Evolutionary conservation across 2,888 invertebrate species (phyloP).

Genomic region (Volucella zonaria): DNA sequence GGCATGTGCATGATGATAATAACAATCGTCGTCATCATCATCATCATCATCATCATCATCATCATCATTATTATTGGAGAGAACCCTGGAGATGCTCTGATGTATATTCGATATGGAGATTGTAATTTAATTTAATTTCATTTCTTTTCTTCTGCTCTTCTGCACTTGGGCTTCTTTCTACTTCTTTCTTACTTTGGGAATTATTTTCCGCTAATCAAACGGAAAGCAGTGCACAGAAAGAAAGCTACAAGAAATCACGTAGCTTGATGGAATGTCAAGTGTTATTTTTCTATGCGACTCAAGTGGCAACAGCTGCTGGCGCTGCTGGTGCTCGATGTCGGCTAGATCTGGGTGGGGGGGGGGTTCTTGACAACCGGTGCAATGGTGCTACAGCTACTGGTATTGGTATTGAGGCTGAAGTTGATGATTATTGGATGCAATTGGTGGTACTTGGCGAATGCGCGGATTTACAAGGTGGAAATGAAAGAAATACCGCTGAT

Average conservation of each 20-base stretch:
- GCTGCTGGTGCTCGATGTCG: background rate
- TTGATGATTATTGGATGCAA: slow-evolving; percentile 5
- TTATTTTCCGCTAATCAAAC: slow-evolving; percentile 45
- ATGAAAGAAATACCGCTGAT: slow-evolving; percentile 4
- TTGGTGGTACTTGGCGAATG: slow-evolving; percentile 2
- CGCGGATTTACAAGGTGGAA: slow-evolving; percentile 8
- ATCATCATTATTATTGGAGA: slow-evolving; percentile 22
- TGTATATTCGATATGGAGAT: slow-evolving; percentile 63
- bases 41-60: slow-evolving; percentile 15
- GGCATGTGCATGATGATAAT: slow-evolving; percentile 8
- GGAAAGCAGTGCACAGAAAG: slow-evolving; percentile 38
- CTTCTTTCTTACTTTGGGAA: slow-evolving; percentile 6
- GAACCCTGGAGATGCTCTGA: slow-evolving; percentile 51
- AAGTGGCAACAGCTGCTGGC: slow-evolving; percentile 27
- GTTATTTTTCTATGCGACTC: slow-evolving; percentile 25
- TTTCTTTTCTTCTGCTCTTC: background rate
- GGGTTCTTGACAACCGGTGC: slow-evolving; percentile 14
- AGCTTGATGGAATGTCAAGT: slow-evolving; percentile 59
- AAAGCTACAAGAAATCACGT: slow-evolving; percentile 61
- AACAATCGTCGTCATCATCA: background rate
- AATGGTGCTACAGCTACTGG: slow-evolving; percentile 11
- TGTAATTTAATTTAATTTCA: slow-evolving; percentile 18
- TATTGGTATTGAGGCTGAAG: background rate
- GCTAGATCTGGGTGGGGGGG: slow-evolving; percentile 20
- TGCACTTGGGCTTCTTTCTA: background rate